Percentiles rank a stretch among this genome's conserved stretches.
Conservation (phyloP, 2,888 invertebrate species). For the Scaptomyza reducta region DNA sequence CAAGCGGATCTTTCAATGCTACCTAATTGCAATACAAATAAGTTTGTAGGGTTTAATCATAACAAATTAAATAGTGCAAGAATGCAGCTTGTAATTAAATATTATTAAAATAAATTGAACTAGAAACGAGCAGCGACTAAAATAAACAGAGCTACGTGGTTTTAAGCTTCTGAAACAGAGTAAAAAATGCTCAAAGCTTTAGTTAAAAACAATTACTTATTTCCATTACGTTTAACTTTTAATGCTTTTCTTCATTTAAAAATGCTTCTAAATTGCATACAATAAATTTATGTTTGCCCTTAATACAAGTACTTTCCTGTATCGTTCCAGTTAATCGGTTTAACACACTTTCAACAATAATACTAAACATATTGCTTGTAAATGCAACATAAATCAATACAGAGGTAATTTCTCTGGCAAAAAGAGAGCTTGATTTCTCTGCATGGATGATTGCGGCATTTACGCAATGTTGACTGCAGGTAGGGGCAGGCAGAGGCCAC, state of each 20-base stretch:
- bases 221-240: too few species aligned
- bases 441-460: constrained; percentile 34
- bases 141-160: neutral
- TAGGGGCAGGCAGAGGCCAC: constrained; percentile 19
- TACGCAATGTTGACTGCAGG: constrained; percentile 44
- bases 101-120: constrained; percentile 21
- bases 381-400: constrained; percentile 13
- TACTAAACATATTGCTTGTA: neutral
- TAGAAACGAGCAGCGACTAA: constrained; percentile 4
- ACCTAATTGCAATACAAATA: constrained; percentile 48
- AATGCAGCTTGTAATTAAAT: constrained; percentile 41
- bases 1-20: constrained; percentile 67
- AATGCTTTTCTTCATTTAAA: too few species aligned
- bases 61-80: constrained; percentile 52
- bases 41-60: constrained; percentile 65
- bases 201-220: neutral
- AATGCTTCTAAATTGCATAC: too few species aligned
- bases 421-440: constrained; percentile 29
- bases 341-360: neutral
- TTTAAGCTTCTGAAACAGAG: neutral
- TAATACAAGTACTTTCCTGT: neutral
- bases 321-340: constrained; percentile 5
- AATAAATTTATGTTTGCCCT: too few species aligned
- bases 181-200: neutral
- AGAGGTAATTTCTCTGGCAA: neutral